These are phyloP conservation scores for Pentamera pediparva DNA, from an alignment of 53 echinoderm and acorn worm species.

Conservation along the genomic window DNA sequence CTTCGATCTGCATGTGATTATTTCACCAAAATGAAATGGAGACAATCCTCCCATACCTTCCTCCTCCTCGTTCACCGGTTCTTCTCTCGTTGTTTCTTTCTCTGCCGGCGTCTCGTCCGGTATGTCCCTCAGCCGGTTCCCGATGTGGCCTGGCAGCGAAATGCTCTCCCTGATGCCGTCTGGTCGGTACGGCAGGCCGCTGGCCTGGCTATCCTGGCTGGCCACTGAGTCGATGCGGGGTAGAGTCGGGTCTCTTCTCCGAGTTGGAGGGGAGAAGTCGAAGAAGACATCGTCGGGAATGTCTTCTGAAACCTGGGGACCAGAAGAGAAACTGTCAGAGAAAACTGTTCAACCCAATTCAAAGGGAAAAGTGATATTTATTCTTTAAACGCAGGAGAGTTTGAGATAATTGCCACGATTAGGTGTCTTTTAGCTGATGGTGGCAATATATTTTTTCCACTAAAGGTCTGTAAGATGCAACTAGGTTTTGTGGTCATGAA, in stretches of 20 bases:
- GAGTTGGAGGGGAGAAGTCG: slow-evolving; percentile 85
- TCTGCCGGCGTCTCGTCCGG: background rate
- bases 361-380: background rate
- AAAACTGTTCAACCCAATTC: background rate
- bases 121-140: background rate
- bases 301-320: slow-evolving; percentile 62
- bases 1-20: background rate
- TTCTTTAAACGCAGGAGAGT: background rate
- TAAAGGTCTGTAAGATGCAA: no score
- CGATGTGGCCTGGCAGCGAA: slow-evolving; percentile 53
- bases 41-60: background rate
- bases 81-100: slow-evolving; percentile 20
- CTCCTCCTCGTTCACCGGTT: slow-evolving; percentile 24
- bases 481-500: no score
- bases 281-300: slow-evolving; percentile 94
- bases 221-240: slow-evolving; percentile 33
- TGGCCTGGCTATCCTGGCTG: no score
- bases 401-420: background rate
- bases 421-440: no score
- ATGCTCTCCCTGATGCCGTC: slow-evolving; percentile 39
- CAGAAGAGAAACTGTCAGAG: background rate
- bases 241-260: slow-evolving; percentile 22
- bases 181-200: no score
- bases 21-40: background rate
- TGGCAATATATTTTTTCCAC: no score